phyloP scores from a whole-genome alignment of 2,888 invertebrate species.

The Heliconius cydno region DNA sequence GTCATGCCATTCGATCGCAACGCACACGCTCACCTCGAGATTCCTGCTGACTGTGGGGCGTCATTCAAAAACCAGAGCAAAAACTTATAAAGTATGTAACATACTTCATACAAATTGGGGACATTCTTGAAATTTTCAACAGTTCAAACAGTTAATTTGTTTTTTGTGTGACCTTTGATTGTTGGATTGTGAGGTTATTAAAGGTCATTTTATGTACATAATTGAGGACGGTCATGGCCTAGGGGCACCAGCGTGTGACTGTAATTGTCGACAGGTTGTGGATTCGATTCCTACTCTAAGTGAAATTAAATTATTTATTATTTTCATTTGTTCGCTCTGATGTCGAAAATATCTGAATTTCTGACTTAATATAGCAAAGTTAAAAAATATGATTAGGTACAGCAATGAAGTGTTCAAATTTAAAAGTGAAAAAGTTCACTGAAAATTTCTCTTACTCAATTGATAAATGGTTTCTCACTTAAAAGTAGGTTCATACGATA shows the following conservation, averaged over 20 bases:
- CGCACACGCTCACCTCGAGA: slow-evolving; percentile 49
- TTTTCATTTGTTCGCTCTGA: no score
- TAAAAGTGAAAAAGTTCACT: neutral
- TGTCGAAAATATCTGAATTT: no score
- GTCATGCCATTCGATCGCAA: slow-evolving; percentile 41
- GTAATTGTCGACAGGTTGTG: no score
- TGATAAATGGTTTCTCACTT: neutral
- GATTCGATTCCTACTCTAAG: no score
- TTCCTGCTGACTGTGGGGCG: slow-evolving; percentile 42
- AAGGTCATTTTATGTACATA: neutral
- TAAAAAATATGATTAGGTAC: no score
- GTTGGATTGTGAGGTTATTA: neutral
- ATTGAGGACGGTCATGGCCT: no score
- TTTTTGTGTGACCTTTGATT: neutral
- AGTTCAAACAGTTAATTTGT: neutral
- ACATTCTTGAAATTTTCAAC: slow-evolving; percentile 18
- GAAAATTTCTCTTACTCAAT: no score
- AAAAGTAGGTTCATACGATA: neutral
- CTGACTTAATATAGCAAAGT: no score
- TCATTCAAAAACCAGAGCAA: slow-evolving; percentile 33
- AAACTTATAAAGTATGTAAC: slow-evolving; percentile 14
- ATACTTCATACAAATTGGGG: slow-evolving; percentile 17
- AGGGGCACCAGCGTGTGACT: no score
- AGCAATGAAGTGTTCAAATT: neutral
- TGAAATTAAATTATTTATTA: no score